Evolutionary conservation across 2,113 vertebrate genomes (phyloP).

Genomic region (Petaurus breviceps): DNA sequence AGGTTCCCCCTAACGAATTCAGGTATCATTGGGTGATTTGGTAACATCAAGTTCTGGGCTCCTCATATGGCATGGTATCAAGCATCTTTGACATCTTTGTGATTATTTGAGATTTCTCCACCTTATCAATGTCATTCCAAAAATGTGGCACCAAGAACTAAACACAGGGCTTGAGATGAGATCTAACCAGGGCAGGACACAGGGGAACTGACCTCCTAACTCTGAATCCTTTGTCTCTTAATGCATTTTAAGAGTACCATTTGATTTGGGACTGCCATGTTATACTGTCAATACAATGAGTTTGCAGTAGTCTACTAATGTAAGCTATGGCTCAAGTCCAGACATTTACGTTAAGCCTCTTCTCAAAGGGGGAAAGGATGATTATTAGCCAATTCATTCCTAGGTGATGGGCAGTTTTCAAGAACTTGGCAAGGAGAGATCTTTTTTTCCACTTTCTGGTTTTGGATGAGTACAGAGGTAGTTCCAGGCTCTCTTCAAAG

Average conservation of each 20-base stretch:
- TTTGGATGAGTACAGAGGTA: background rate
- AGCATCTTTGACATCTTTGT: background rate
- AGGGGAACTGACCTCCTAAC: background rate
- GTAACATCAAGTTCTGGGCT: background rate
- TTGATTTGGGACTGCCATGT: background rate
- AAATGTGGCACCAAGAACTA: background rate
- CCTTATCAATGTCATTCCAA: background rate
- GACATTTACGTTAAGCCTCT: background rate
- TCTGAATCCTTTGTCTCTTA: background rate
- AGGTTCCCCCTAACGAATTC: background rate
- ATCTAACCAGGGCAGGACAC: background rate
- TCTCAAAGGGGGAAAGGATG: background rate
- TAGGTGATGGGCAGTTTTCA: background rate
- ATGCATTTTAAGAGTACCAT: background rate
- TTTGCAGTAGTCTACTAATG: background rate
- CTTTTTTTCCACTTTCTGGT: background rate
- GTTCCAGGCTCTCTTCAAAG: background rate
- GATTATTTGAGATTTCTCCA: background rate
- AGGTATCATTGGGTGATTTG: background rate
- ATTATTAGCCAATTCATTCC: background rate
- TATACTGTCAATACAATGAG: background rate
- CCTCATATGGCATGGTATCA: background rate
- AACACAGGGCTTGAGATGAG: background rate
- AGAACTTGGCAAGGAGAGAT: background rate
- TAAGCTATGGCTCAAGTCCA: background rate